Base-by-base conservation (phyloP, 2,888 invertebrate species). In the Baccha elongata region DNA sequence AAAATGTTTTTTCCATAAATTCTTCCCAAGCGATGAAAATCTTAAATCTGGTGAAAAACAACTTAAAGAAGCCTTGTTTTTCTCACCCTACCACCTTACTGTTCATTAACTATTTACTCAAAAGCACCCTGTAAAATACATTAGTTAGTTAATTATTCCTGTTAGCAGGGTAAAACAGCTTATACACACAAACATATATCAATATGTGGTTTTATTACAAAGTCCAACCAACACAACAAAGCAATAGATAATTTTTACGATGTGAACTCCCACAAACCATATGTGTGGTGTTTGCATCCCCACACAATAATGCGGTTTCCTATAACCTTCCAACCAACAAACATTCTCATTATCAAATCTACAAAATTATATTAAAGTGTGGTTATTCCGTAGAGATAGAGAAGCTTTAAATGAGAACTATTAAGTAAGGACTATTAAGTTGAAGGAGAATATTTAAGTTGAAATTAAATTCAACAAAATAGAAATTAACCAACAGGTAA, bases 271-370 rank as follows among this genome's bases (percentile, higher is more conserved):
- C 74, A 32, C 67, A 55, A 58, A 58, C 58, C 60, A 35, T 48
- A 11, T 48, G 19, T 55, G 46, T 46, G 35, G 46, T 65, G 40
- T 55, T 65, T 52, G 42, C 29, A 58, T n/a, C n/a, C 46, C 37
- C 35, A 48, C 37, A 74, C 68, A 52, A 44, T 44, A 40, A 42
- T 74, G 74, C 37, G 67, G 58, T 67, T 13, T 32, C 35, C 68
- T 23, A 4, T 68, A 42, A 52, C 42, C 32, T 23, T 11, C 40
- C 10, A 40, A 37, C 68, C 68, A 75, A 58, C 42, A 75, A 42
- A 52, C 74, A 60, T 60, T 42, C 60, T 60, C 74, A 75, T 75
- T 68, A 60, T 58, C 58, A 74, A 46, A 29, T 29, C 65, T 73
- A 42, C 67, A 13, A 44, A 53, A 1, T 40, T 40, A 15, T 58